Base-by-base conservation (phyloP, 2,888 invertebrate genomes). In the Empis stercorea region DNA sequence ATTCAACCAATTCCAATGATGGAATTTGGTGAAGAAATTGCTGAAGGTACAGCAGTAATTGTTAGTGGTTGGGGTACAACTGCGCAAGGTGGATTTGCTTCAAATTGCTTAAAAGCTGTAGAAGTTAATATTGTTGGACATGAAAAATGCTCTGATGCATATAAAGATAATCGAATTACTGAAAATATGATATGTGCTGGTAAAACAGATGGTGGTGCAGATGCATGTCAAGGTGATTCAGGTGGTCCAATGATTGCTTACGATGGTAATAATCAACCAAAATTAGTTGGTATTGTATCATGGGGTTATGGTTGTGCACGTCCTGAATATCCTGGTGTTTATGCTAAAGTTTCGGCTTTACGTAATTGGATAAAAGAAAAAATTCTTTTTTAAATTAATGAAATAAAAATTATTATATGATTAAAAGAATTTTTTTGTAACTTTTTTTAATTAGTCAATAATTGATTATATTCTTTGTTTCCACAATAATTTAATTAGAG, bases 161-260 rank as follows among this genome's bases (percentile, higher is more conserved):
- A 76, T 51, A 16, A 15, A 15, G 5, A 16, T n/a, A 4, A 6
- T 30, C 5, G n/a, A 40, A 40, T 40, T 27, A 27, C 40, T n/a
- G 23, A 40, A n/a, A 14, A 20, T 9, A 40, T 40, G 40, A n/a
- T 75, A 0, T 77, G 77, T 54, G 76, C 76, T 38, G 76, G 76
- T 2, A 55, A 57, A 0, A 57, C 62, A 1, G 55, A 62, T 41
- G 75, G 75, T 15, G 73, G 71, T 17, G 10, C 15, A 20, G 40
- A 40, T 40, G 20, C 40, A 6, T 40, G 40, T 10, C 40, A 40
- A 40, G 40, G 52, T 34, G 52, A 52, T 45, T 50, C 50, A 1
- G 52, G 52, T 46, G 51, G 51, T 27, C 51, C 51, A 32, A 23
- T 52, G 2, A 43, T 49, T 13, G 32, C 38, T 15, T 36, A 14